A percentile compares a stretch with the other conserved stretches of the same genome.
These are phyloP conservation scores for Acrocephalus kingi DNA, from an alignment of 2,113 vertebrate species.

Conservation along the genomic window DNA sequence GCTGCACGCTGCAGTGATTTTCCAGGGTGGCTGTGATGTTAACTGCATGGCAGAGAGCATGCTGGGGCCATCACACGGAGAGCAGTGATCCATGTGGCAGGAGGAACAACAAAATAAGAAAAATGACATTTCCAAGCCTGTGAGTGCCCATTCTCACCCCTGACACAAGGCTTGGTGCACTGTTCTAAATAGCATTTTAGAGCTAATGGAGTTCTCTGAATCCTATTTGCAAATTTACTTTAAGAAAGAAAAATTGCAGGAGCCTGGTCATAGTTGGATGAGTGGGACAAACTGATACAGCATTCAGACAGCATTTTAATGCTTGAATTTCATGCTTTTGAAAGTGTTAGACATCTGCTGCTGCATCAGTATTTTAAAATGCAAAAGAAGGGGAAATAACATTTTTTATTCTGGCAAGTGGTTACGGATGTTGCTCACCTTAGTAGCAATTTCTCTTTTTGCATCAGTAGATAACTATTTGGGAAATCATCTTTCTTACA, in stretches of 20 bases:
- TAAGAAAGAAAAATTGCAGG: constrained; percentile 8
- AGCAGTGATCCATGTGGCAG: neutral
- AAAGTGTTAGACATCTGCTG: neutral
- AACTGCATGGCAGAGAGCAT: constrained; percentile 10
- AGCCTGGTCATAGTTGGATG: neutral
- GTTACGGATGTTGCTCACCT: neutral
- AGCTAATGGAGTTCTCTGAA: neutral
- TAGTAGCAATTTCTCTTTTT: neutral
- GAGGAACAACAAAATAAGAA: constrained; percentile 10
- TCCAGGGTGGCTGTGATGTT: constrained; percentile 1
- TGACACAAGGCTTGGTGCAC: neutral
- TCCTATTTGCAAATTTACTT: neutral
- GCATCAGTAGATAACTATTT: neutral
- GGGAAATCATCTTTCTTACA: neutral
- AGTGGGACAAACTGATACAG: neutral
- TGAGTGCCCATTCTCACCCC: neutral
- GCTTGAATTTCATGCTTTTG: neutral
- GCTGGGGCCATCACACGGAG: neutral
- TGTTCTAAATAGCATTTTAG: neutral
- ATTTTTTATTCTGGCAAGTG: neutral
- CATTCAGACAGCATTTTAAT: neutral
- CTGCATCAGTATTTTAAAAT: constrained; percentile 22
- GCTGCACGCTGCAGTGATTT: neutral
- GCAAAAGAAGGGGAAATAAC: neutral
- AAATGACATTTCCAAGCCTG: neutral